Evolutionary conservation across 2,888 invertebrate genomes (phyloP), one percentile per base, ranked within the genome.

Genomic region (Dicyrtoma fusca): DNA sequence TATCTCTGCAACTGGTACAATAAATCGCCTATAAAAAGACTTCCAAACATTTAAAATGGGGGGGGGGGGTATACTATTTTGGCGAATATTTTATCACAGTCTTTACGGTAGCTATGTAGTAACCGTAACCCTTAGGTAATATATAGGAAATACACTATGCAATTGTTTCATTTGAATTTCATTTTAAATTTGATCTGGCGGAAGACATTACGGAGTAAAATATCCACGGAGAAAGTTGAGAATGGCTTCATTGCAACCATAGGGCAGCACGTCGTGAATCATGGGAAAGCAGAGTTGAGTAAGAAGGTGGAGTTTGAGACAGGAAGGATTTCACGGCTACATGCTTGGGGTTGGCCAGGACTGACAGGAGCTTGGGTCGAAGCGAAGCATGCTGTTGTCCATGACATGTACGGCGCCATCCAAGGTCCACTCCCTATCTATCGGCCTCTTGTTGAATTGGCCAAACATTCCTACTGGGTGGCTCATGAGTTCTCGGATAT

Each of bases 261-360:
- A 5, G 80, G 79, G 10, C 78, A 80, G 53, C 75, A 76, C 45
- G 70, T 79, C 1, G 77, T 74, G 1, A 76, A 74, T 61, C 59
- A 72, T 44, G 79, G 79, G 1, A 79, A 79, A 69, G 65, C 59
- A 17, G 76, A 77, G 55, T 66, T 79, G 13, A 68, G 74, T 6
- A 73, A 74, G 65, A 64, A 73, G 19, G 74, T 74, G 2, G 72
- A 69, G 4, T 23, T 80, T 45, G 73, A 77, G 47, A 65, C 74
- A 13, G 79, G 80, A 11, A 64, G 70, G 23, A 77, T 80, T 19
- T 64, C 72, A 13, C 57, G 79, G 42, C 59, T 80, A 19, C 75
- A 76, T 61, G 77, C 75, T 17, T 80, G 75, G 74, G 80, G 80
- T 0, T 80, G 80, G 80, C 80, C 80, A 1, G 80, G 79, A 10